Evolutionary conservation across 2,888 invertebrate genomes (phyloP).

Genomic region (Cheilosia vernalis): DNA sequence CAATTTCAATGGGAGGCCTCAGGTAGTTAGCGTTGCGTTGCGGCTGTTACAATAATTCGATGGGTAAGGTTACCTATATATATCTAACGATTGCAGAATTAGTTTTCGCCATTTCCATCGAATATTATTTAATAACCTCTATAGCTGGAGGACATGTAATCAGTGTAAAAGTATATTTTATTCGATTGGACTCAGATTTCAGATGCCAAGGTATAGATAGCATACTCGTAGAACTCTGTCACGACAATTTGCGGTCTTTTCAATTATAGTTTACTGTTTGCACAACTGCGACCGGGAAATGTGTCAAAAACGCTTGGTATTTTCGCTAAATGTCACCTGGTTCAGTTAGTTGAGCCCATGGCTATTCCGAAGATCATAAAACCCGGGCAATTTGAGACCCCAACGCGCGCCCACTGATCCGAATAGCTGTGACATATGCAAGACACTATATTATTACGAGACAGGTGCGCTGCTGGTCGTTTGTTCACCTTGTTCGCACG

Average conservation of each 20-base stretch:
- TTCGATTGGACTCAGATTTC: too few species aligned
- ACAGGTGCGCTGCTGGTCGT: neutral
- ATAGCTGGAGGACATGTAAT: too few species aligned
- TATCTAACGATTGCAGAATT: too few species aligned
- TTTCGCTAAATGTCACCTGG: neutral
- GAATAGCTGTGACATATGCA: constrained; percentile 5
- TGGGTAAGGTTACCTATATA: too few species aligned
- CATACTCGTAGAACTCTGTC: neutral
- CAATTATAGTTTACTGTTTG: neutral
- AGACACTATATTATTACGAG: neutral
- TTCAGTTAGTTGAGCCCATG: neutral
- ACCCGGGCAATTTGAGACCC: neutral
- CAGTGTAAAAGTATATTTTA: too few species aligned
- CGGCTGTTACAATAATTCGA: too few species aligned
- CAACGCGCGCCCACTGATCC: constrained; percentile 12
- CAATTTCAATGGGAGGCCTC: too few species aligned
- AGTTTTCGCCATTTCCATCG: too few species aligned
- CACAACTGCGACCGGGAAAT: neutral
- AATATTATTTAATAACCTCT: too few species aligned
- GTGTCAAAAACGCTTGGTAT: neutral
- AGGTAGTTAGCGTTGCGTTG: too few species aligned
- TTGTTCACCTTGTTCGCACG: neutral
- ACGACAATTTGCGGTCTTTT: neutral
- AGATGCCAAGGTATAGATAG: neutral
- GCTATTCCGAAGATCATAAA: neutral